A percentile compares a stretch with the other conserved stretches of the same genome.
These are phyloP conservation scores for Pluvialis apricaria DNA, from an alignment of 2,113 vertebrate genomes.

Conservation along the genomic window DNA sequence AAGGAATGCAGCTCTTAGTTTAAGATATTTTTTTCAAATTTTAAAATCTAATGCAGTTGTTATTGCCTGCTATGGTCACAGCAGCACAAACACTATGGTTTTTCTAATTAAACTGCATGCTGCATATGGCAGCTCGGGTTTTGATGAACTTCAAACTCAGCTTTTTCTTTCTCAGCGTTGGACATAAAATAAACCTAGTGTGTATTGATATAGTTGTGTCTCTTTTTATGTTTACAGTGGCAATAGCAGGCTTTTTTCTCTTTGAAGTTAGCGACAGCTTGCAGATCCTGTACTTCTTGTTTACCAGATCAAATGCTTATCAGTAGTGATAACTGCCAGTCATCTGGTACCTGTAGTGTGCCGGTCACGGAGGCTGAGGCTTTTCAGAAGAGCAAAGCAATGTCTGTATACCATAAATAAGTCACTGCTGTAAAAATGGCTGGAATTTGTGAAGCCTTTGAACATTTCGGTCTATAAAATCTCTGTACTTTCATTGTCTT, in stretches of 20 bases:
- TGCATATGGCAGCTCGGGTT: not conserved
- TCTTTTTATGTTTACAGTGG: not conserved
- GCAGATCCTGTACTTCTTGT: not conserved
- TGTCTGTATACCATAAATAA: not conserved
- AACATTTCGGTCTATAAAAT: not conserved
- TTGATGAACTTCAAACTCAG: not conserved
- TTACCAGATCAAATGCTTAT: not conserved
- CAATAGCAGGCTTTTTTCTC: not conserved
- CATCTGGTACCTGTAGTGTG: no score
- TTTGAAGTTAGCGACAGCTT: not conserved
- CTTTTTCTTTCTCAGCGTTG: not conserved
- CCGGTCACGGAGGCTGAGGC: not conserved
- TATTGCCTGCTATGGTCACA: not conserved
- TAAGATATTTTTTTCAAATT: not conserved
- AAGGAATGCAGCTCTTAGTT: not conserved
- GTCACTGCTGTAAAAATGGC: not conserved
- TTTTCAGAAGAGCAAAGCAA: not conserved
- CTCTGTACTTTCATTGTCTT: not conserved
- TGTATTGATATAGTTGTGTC: not conserved
- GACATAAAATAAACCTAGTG: not conserved
- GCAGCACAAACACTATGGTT: not conserved
- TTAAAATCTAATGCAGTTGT: not conserved
- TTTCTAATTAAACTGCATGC: not conserved
- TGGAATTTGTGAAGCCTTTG: not conserved
- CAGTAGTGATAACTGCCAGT: not conserved